Evolutionary conservation across 1,140 invertebrate species (phyloP).

Genomic region (Hermetia illucens): DNA sequence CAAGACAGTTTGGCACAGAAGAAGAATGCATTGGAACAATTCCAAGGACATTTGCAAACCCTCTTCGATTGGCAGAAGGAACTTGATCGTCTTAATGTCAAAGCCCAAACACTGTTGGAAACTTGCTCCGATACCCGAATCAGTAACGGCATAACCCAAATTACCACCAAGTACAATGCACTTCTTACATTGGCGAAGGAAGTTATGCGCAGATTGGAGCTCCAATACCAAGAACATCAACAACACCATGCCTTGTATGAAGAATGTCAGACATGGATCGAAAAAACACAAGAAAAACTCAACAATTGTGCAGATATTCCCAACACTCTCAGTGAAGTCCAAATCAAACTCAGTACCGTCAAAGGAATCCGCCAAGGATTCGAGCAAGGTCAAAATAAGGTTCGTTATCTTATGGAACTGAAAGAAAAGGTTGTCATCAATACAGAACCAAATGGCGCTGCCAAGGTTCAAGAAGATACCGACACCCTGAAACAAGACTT

Average conservation of each 20-base stretch:
- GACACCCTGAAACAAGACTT: conserved; percentile 78
- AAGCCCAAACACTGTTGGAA: conserved; percentile 76
- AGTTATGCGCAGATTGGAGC: conserved; percentile 76
- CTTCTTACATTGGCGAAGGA: conserved; percentile 84
- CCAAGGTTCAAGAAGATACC: conserved; percentile 79
- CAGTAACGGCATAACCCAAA: conserved; percentile 83
- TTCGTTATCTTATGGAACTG: conserved; percentile 75
- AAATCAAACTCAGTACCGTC: conserved; percentile 67
- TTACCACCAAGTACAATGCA: conserved; percentile 88
- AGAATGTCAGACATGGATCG: conserved; percentile 85
- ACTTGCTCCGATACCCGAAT: conserved; percentile 86
- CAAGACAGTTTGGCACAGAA: conserved; percentile 82
- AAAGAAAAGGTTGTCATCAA: conserved; percentile 87
- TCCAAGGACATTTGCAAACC: conserved; percentile 78
- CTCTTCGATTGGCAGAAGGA: conserved; percentile 90
- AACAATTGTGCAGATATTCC: conserved; percentile 62
- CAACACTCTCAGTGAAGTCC: conserved; percentile 62
- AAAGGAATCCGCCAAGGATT: conserved; percentile 71
- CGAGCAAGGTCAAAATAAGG: conserved; percentile 82
- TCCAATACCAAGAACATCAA: conserved; percentile 86
- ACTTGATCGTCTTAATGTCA: conserved; percentile 81
- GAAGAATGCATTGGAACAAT: conserved; percentile 75
- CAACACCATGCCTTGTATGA: conserved; percentile 77
- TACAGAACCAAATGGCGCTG: conserved; percentile 70
- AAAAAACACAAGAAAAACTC: conserved; percentile 68